Evolutionary conservation across 2,113 vertebrate species (phyloP).

Genomic region (Tricholaema leucomelas): DNA sequence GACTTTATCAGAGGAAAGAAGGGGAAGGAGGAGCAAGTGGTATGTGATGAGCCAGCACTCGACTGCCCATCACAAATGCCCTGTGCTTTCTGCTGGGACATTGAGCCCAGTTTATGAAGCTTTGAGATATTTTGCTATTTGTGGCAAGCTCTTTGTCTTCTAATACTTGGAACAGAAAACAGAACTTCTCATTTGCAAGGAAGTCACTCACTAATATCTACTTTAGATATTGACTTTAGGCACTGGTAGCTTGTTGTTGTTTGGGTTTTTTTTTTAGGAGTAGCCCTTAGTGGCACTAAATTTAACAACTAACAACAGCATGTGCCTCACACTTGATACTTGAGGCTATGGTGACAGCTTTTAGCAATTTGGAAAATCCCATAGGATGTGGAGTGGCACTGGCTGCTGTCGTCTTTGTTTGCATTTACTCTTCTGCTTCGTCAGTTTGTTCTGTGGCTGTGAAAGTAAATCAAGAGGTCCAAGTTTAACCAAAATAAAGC

Average conservation of each 20-base stretch:
- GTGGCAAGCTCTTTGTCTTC: background rate
- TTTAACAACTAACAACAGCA: conserved; percentile 59
- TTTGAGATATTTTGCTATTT: background rate
- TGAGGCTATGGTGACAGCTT: conserved; percentile 60
- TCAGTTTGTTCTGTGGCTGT: conserved; percentile 20
- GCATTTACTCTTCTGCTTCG: conserved; percentile 55
- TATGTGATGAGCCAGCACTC: background rate
- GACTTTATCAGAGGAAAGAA: background rate
- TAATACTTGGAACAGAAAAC: background rate
- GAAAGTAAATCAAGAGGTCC: background rate
- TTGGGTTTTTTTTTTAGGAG: background rate
- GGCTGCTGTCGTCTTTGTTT: conserved; percentile 33
- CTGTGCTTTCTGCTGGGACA: background rate
- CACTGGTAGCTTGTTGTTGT: background rate
- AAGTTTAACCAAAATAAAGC: background rate
- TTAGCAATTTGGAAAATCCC: conserved; percentile 47
- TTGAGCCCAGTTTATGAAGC: background rate
- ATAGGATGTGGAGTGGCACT: background rate
- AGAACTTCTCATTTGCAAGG: background rate
- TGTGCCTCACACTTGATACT: conserved; percentile 58
- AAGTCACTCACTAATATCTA: background rate
- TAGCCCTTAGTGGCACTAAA: conserved; percentile 57
- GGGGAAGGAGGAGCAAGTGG: background rate
- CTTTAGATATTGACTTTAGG: conserved; percentile 12
- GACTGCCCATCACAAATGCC: background rate